phyloP scores from a whole-genome alignment of 1,140 invertebrate genomes.

The Tyrophagus putrescentiae region DNA sequence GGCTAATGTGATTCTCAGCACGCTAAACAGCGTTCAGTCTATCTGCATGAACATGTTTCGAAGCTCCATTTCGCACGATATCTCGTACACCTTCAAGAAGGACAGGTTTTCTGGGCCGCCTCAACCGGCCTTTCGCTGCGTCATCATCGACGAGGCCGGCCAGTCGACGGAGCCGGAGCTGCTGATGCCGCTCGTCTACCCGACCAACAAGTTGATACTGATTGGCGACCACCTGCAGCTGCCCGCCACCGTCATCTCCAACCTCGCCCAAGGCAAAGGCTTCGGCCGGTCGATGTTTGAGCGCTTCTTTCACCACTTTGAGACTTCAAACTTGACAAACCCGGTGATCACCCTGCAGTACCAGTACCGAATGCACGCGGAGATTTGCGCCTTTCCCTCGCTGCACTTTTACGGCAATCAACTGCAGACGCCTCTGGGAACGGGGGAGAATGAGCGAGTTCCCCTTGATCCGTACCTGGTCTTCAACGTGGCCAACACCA shows the following conservation, averaged over 20 bases:
- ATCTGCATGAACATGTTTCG: background rate
- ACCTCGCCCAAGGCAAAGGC: slow-evolving; percentile 36
- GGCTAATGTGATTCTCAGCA: slow-evolving; percentile 49
- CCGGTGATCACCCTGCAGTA: slow-evolving; percentile 45
- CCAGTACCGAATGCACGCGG: slow-evolving; percentile 78
- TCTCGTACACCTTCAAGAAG: no score
- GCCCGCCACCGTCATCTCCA: slow-evolving; percentile 58
- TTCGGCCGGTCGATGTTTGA: slow-evolving; percentile 36
- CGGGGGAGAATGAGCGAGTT: slow-evolving; percentile 19
- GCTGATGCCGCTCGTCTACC: slow-evolving; percentile 56
- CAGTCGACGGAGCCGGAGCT: slow-evolving; percentile 67
- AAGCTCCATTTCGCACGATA: no score
- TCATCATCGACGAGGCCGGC: slow-evolving; percentile 80
- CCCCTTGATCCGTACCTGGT: slow-evolving; percentile 41
- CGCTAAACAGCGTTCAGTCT: slow-evolving; percentile 44
- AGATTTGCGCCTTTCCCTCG: slow-evolving; percentile 57
- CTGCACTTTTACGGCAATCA: slow-evolving; percentile 53
- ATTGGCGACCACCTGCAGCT: slow-evolving; percentile 78
- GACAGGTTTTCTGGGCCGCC: no score
- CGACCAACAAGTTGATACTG: slow-evolving; percentile 55
- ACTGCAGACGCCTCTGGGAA: slow-evolving; percentile 44
- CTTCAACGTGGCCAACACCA: slow-evolving; percentile 34
- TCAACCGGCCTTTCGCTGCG: slow-evolving; percentile 59
- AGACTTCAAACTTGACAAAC: background rate
- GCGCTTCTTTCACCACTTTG: slow-evolving; percentile 31